Percentiles rank a stretch among this genome's conserved stretches.
phyloP scores from a whole-genome alignment of 1,140 invertebrate genomes.

The Apis cerana region DNA sequence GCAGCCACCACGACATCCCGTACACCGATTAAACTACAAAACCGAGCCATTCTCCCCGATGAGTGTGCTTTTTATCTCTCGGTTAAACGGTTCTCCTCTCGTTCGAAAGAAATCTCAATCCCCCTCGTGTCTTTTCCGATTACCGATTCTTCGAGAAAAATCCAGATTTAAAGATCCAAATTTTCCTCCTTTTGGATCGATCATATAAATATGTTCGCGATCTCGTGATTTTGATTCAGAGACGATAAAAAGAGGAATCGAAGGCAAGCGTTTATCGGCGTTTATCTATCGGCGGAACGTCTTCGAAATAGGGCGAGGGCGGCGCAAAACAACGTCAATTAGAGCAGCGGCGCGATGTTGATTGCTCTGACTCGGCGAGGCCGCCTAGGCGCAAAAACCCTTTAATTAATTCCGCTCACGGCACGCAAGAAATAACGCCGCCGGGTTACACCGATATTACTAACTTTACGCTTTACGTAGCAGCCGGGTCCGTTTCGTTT shows the following conservation, averaged over 20 bases:
- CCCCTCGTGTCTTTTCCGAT: too few species aligned
- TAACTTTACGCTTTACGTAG: slow-evolving; percentile 51
- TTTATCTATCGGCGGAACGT: slow-evolving; percentile 23
- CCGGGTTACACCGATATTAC: slow-evolving; percentile 60
- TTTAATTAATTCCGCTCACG: slow-evolving; percentile 72
- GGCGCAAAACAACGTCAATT: slow-evolving; percentile 71
- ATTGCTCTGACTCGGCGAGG: slow-evolving; percentile 60
- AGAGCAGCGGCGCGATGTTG: slow-evolving; percentile 61
- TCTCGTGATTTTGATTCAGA: too few species aligned
- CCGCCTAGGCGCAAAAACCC: slow-evolving; percentile 59
- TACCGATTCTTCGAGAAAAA: too few species aligned
- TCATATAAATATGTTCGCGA: too few species aligned
- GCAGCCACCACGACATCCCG: slow-evolving; percentile 37
- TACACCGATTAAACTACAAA: slow-evolving; percentile 27
- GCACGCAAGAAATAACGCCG: slow-evolving; percentile 62
- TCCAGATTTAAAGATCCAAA: too few species aligned
- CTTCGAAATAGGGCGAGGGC: slow-evolving; percentile 40
- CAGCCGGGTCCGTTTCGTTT: slow-evolving; percentile 20
- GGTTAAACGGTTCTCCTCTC: too few species aligned
- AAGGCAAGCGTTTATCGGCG: slow-evolving; percentile 16
- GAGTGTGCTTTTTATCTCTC: slow-evolving; percentile 54
- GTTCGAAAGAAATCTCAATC: too few species aligned
- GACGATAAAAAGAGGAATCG: too few species aligned
- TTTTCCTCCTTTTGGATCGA: background rate
- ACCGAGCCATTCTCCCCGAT: slow-evolving; percentile 41